Base-by-base conservation (phyloP, 2,797 vertebrate genomes). In the Falco novaeseelandiae region DNA sequence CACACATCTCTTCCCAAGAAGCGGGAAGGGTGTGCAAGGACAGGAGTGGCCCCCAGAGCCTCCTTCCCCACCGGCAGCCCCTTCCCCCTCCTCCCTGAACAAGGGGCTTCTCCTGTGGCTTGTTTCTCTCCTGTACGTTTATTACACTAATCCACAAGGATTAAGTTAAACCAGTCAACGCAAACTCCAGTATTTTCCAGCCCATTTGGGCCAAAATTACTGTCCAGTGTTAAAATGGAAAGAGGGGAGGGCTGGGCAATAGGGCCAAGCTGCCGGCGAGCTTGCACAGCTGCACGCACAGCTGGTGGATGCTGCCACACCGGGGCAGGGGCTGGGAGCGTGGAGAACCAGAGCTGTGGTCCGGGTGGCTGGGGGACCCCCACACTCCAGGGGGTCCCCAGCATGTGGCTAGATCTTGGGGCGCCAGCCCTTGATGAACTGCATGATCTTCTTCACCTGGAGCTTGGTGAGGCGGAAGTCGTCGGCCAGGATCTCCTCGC, bases 371-470 rank as follows among this genome's bases (percentile, higher is more conserved):
- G 23, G 23, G 86, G 38, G 20, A 1, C 29, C n/a, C 3, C 48
- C 7, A 4, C 1, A 5, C 32, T 4, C n/a, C 36, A 10, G 74
- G 12, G 34, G 5, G 4, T 18, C 44, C 89, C 4, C 4, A 1
- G 34, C 6, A 1, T 63, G 83, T 87, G 25, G 30, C 89, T 98
- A 99, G 92, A 99, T 99, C 96, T 99, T 99, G 96, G 99, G 99
- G 95, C 99, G 98, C 99, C 99, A 99, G 93, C 99, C 99, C 97
- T 99, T 99, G 97, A 99, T 99, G 97, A 99, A 99, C 98, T 99
- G 99, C 98, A 99, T 99, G 98, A 99, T 99, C 98, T 99, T 99
- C 97, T 99, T 99, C 95, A 99, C 99, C 92, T 99, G 99, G 69
- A 99, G 99, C 95, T 99, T 99, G 97, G 99, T 99, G 97, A 99